Evolutionary conservation across 2,888 invertebrate genomes (phyloP).

Genomic region (Aleiodes leptofemur): DNA sequence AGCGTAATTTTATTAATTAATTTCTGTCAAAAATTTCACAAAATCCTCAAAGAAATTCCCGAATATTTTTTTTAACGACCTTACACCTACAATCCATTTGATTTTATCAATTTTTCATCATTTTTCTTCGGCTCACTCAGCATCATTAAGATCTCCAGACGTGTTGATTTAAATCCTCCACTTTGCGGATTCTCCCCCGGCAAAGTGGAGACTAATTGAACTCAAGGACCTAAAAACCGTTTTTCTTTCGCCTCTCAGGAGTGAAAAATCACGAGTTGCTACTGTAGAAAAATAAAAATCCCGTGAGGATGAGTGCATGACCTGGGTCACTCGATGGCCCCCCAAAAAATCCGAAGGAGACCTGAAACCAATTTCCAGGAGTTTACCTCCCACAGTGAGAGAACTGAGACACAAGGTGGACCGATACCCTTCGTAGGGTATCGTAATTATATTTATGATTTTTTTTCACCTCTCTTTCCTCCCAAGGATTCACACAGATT

Average conservation of each 20-base stretch:
- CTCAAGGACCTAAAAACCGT: neutral
- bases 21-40: no score
- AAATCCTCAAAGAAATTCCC: neutral
- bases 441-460: no score
- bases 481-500: no score
- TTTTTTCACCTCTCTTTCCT: no score
- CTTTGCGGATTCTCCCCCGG: slow-evolving; percentile 5
- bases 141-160: no score
- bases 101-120: neutral
- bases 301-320: slow-evolving; percentile 10
- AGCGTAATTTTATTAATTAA: no score
- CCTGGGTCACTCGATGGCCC: slow-evolving; percentile 10
- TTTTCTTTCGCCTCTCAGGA: neutral
- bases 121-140: neutral
- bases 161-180: neutral
- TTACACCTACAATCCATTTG: no score
- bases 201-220: neutral
- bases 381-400: no score
- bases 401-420: no score
- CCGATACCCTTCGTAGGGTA: no score
- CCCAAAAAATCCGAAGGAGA: no score
- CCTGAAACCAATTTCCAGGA: no score
- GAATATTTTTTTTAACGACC: neutral
- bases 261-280: neutral
- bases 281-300: neutral